A percentile compares a stretch with the other conserved stretches of the same genome.
These are phyloP conservation scores for Catagonus wagneri DNA, from an alignment of 2,113 vertebrate species.

Conservation along the genomic window DNA sequence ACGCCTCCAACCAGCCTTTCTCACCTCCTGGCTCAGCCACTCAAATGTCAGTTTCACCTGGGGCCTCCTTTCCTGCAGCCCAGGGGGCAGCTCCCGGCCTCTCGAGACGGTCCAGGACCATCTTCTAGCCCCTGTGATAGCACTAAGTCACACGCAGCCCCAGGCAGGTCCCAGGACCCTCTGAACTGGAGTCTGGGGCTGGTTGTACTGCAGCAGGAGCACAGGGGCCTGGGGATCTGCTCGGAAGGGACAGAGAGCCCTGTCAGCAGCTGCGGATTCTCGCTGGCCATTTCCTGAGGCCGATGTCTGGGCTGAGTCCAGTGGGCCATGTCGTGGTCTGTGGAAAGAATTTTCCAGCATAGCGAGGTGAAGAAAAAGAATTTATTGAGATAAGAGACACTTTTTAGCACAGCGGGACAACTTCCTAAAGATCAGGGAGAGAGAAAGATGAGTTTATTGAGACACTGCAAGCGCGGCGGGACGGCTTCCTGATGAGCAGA, in stretches of 20 bases:
- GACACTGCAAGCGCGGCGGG: no score
- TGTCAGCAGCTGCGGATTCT: background rate
- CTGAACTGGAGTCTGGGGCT: background rate
- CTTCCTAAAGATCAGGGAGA: no score
- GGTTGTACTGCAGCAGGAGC: background rate
- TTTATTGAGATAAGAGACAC: no score
- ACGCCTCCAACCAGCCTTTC: background rate
- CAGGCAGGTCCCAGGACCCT: background rate
- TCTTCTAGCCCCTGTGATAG: background rate
- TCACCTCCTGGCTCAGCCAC: background rate
- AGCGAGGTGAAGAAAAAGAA: no score
- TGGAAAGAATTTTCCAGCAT: no score
- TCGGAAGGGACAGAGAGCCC: background rate
- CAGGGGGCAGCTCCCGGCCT: background rate
- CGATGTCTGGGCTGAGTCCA: background rate
- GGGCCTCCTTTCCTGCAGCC: background rate
- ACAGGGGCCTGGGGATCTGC: background rate
- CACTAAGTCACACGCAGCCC: background rate
- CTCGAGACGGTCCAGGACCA: background rate
- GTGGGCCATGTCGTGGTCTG: no score
- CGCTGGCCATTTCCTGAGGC: background rate
- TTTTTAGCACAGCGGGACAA: no score
- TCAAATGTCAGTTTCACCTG: accelerated
- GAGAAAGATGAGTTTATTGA: no score
- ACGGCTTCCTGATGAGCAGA: no score